These are phyloP conservation scores for Agapostemon virescens DNA, from an alignment of 2,888 invertebrate genomes.

Conservation along the genomic window DNA sequence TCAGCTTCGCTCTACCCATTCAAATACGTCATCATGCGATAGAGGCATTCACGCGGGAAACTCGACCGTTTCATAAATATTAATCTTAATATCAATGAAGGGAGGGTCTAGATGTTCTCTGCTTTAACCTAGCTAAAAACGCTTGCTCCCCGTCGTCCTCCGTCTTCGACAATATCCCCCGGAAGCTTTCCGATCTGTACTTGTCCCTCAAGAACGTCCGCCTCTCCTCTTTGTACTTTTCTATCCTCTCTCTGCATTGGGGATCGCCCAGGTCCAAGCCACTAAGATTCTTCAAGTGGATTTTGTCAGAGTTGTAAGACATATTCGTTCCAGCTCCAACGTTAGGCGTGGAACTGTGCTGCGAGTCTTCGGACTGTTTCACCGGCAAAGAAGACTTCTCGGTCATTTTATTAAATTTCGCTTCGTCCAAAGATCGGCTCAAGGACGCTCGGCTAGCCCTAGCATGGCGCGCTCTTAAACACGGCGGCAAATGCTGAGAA, in stretches of 20 bases:
- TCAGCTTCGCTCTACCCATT: slow-evolving; percentile 44
- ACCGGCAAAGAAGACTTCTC: slow-evolving; percentile 76
- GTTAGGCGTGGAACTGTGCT: slow-evolving; percentile 78
- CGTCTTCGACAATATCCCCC: slow-evolving; percentile 80
- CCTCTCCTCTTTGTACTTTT: slow-evolving; percentile 95
- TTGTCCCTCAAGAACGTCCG: slow-evolving; percentile 91
- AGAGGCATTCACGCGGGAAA: slow-evolving; percentile 30
- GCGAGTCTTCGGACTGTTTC: slow-evolving; percentile 75
- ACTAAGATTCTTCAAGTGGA: slow-evolving; percentile 73
- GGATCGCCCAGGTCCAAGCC: slow-evolving; percentile 78
- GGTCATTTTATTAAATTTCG: slow-evolving; percentile 78
- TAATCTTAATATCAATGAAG: slow-evolving; percentile 76
- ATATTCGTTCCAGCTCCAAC: slow-evolving; percentile 70
- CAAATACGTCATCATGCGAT: slow-evolving; percentile 37
- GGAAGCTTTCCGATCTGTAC: slow-evolving; percentile 91
- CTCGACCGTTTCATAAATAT: slow-evolving; percentile 59
- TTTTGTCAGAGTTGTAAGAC: slow-evolving; percentile 68
- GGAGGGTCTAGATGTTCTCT: slow-evolving; percentile 80
- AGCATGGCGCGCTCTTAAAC: slow-evolving; percentile 82
- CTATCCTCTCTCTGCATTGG: slow-evolving; percentile 88
- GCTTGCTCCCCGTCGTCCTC: slow-evolving; percentile 79
- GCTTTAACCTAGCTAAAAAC: slow-evolving; percentile 80
- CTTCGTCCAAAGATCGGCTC: slow-evolving; percentile 78
- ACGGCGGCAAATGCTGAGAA: slow-evolving; percentile 82
- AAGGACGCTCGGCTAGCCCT: slow-evolving; percentile 75